Conservation (phyloP, 2,797 vertebrate genomes). For the Sternarchorhynchus goeldii region DNA sequence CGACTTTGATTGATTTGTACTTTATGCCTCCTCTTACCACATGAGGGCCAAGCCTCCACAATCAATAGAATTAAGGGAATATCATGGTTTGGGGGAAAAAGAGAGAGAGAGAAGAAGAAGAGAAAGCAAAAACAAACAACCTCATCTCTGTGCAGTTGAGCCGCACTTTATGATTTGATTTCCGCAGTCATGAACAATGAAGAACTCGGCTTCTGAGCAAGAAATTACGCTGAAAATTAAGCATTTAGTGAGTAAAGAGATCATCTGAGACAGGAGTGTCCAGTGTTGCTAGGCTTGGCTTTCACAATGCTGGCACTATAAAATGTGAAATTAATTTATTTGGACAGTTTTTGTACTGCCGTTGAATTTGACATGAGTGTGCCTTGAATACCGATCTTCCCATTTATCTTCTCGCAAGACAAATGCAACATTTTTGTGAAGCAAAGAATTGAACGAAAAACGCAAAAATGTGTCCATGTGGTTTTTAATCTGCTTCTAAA, state of each 20-base stretch:
- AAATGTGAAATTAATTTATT: conserved; percentile 86
- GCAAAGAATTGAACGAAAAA: conserved; percentile 64
- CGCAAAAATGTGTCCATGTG: conserved; percentile 50
- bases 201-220: conserved; percentile 84
- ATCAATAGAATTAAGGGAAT: conserved; percentile 56
- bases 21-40: conserved; percentile 49
- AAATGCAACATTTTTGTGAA: conserved; percentile 87
- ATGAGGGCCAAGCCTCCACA: conserved; percentile 53
- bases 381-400: conserved; percentile 99
- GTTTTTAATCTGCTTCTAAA: conserved; percentile 62
- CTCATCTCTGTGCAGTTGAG: conserved; percentile 81
- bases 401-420: conserved; percentile 93
- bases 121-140: conserved; percentile 50
- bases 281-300: conserved; percentile 88
- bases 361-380: conserved; percentile 96
- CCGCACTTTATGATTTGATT: conserved; percentile 89
- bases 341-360: conserved; percentile 94
- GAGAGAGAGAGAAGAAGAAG: conserved; percentile 34
- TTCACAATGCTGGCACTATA: conserved; percentile 96
- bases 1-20: conserved; percentile 52
- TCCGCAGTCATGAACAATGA: conserved; percentile 65
- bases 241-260: conserved; percentile 82
- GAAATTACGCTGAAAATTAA: conserved; percentile 78
- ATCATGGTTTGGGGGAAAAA: conserved; percentile 32
- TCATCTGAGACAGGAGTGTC: conserved; percentile 88